Evolutionary conservation across 2,888 invertebrate genomes (phyloP), one percentile per base, ranked within the genome.

Genomic region (Nephrotoma guestfalica): DNA sequence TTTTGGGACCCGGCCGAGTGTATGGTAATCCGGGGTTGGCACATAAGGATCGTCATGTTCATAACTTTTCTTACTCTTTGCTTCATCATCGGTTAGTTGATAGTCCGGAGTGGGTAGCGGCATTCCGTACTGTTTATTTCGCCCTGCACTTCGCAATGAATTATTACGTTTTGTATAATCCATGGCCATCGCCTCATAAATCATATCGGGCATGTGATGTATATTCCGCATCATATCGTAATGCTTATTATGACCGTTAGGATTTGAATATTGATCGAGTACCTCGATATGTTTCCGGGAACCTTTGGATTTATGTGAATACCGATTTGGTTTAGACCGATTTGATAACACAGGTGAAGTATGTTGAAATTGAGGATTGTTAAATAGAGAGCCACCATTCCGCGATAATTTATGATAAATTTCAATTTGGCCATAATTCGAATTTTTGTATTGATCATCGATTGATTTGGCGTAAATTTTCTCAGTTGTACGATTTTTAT

Each of bases 181-280:
- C 0, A 90, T 92, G 57, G 92, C 94, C 88, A 95, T 92, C 0
- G 95, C 94, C 90, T 95, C 94, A 88, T 94, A 94, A 0, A 95
- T 93, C 93, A 94, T 94, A 89, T 94, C 94, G 0, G 94, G 94
- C 89, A 93, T 90, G 87, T 90, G 90, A 43, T 91, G 90, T 89
- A 91, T 90, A 83, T 89, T 91, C 5, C 90, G 88, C 87, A 91
- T 87, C 89, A 91, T 90, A 83, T 91, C 90, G 85, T 91, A 91
- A 83, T 91, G 91, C 2, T 86, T 85, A 42, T 83, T 86, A 9
- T 87, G 86, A 88, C 0, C 90, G 89, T 6, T 89, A 0, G 90
- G 89, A n/a, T 90, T 90, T 0, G 90, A 89, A 87, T 90, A 92
- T 40, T 91, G 91, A 87, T 91, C 91, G 3, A 91, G 87, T 0